Percentiles rank a stretch among this genome's conserved stretches.
phyloP scores from a whole-genome alignment of 1,140 invertebrate species.

The Drosophila bipectinata region DNA sequence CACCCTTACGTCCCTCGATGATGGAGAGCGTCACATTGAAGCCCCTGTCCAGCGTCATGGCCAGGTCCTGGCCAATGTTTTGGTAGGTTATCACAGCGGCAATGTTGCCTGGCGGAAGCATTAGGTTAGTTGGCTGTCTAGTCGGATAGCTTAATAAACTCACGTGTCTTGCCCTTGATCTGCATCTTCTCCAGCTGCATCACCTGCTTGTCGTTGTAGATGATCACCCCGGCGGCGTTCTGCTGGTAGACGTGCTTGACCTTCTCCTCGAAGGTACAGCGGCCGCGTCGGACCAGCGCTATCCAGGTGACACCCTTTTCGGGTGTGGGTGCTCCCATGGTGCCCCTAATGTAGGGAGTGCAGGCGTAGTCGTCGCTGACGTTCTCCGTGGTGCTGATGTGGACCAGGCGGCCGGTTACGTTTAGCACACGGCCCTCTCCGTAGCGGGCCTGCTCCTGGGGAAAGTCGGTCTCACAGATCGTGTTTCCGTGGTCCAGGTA shows the following conservation, averaged over 20 bases:
- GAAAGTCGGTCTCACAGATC: constrained; percentile 68
- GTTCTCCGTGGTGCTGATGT: constrained; percentile 85
- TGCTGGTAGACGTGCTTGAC: constrained; percentile 88
- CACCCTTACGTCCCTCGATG: constrained; percentile 86
- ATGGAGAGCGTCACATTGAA: constrained; percentile 88
- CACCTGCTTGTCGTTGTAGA: constrained; percentile 90
- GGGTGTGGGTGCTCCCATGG: constrained; percentile 84
- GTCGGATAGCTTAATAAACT: constrained; percentile 74
- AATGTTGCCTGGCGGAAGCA: constrained; percentile 87
- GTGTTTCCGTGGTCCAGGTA: constrained; percentile 60
- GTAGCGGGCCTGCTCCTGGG: constrained; percentile 88
- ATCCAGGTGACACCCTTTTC: constrained; percentile 88
- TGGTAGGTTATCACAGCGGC: constrained; percentile 91
- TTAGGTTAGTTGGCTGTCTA: neutral
- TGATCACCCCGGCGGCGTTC: constrained; percentile 89
- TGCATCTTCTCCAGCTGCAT: constrained; percentile 89
- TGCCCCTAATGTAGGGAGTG: constrained; percentile 86
- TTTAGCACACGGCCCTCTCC: constrained; percentile 87
- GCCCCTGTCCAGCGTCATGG: constrained; percentile 87
- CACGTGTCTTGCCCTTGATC: constrained; percentile 86
- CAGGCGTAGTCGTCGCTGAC: constrained; percentile 88
- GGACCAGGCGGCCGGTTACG: constrained; percentile 86
- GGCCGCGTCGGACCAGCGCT: constrained; percentile 89
- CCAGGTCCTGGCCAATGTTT: constrained; percentile 90
- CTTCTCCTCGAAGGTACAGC: constrained; percentile 91